Conservation (phyloP, 2,113 vertebrate species). For the Dasyurus viverrinus region DNA sequence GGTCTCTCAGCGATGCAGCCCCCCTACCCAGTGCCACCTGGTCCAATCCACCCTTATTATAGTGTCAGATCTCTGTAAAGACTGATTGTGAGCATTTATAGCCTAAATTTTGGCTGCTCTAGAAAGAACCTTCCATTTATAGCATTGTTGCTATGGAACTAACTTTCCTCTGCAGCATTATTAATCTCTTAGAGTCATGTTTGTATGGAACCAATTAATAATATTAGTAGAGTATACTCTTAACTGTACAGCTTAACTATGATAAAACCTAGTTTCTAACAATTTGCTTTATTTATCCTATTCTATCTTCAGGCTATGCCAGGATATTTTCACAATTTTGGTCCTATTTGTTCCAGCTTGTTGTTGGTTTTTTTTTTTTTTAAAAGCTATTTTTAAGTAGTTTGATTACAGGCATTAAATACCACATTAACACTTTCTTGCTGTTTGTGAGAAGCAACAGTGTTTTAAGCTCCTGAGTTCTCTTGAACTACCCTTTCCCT, state of each 20-base stretch:
- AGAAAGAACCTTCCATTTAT: not conserved
- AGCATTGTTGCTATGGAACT: not conserved
- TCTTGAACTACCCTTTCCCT: not conserved
- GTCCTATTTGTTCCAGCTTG: slow-evolving; percentile 14
- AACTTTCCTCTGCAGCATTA: not conserved
- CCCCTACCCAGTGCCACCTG: not conserved
- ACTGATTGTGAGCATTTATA: not conserved
- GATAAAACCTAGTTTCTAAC: slow-evolving; percentile 37
- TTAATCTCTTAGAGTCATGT: not conserved
- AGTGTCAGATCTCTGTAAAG: not conserved
- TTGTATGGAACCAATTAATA: slow-evolving; percentile 2
- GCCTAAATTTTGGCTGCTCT: not conserved
- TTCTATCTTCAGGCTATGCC: not conserved
- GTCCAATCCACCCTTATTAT: not conserved
- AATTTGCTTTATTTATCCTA: not conserved
- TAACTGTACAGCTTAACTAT: not conserved
- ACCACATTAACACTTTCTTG: not conserved
- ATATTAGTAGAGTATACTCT: not conserved
- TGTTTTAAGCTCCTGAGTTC: not conserved
- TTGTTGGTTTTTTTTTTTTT: slow-evolving; percentile 2
- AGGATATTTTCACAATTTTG: slow-evolving; percentile 23
- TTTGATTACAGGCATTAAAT: not conserved
- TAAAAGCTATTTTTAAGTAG: not conserved
- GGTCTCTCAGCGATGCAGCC: not conserved
- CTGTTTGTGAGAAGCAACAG: slow-evolving; percentile 4